These are phyloP conservation scores for Cylloceria caligata DNA, from an alignment of 2,888 invertebrate species.

Conservation along the genomic window DNA sequence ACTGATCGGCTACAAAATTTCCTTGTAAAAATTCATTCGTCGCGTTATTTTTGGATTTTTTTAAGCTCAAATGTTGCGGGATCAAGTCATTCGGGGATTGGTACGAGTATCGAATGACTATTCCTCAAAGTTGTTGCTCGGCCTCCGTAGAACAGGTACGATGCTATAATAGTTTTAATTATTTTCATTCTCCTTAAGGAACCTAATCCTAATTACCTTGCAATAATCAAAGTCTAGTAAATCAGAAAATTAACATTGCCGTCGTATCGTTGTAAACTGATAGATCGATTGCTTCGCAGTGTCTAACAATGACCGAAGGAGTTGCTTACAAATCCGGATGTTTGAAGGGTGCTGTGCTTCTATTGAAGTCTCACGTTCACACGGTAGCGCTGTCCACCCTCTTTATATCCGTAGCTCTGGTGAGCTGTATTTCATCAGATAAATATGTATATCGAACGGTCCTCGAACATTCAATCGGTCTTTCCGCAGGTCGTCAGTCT, in stretches of 20 bases:
- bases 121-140: conserved; percentile 78
- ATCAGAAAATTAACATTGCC: neutral
- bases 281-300: conserved; percentile 68
- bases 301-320: conserved; percentile 72
- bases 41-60: neutral
- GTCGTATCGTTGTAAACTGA: neutral
- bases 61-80: conserved; percentile 77
- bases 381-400: conserved; percentile 72
- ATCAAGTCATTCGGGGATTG: conserved; percentile 76
- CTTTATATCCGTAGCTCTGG: conserved; percentile 71
- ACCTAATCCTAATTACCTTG: too few relatives aligned
- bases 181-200: neutral
- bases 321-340: conserved; percentile 76
- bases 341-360: conserved; percentile 70
- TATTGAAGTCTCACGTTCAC: conserved; percentile 76
- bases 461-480: too few relatives aligned
- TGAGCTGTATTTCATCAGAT: conserved; percentile 64
- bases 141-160: conserved; percentile 72
- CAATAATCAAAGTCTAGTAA: too few relatives aligned
- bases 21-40: neutral
- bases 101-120: conserved; percentile 69
- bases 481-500: conserved; percentile 68
- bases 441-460: too few relatives aligned
- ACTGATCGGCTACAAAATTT: neutral
- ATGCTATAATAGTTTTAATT: neutral